Percentiles rank a stretch among this genome's conserved stretches.
These are phyloP conservation scores for rabbit (Oryctolagus cuniculus) DNA, from an alignment of 2,113 vertebrate genomes.

Conservation along the genomic window DNA sequence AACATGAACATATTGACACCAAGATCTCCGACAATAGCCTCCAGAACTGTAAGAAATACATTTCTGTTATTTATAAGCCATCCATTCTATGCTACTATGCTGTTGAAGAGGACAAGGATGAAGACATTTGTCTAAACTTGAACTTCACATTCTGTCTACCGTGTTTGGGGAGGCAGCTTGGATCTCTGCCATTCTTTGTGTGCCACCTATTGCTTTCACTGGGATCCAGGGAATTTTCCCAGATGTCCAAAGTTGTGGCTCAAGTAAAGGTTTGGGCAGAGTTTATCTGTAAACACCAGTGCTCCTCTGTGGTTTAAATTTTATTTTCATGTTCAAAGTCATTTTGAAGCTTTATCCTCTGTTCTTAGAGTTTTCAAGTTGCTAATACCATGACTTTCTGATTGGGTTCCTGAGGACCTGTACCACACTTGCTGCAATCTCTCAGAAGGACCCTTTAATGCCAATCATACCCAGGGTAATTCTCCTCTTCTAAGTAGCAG, in stretches of 20 bases:
- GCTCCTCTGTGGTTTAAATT: background rate
- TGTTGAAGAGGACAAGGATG: background rate
- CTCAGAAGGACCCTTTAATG: constrained; percentile 3
- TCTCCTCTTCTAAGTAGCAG: background rate
- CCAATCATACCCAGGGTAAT: background rate
- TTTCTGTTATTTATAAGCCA: background rate
- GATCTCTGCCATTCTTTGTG: background rate
- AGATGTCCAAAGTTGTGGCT: background rate
- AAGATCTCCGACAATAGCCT: background rate
- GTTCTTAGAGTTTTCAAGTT: background rate
- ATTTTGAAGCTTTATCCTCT: background rate
- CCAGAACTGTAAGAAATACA: background rate
- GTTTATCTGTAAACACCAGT: background rate
- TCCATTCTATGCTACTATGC: background rate
- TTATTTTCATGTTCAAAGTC: background rate
- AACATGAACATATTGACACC: background rate
- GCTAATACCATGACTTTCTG: background rate
- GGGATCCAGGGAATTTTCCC: background rate
- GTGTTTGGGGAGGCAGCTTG: background rate
- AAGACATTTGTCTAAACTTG: background rate
- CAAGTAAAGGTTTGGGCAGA: background rate
- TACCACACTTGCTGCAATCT: background rate
- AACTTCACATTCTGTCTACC: background rate
- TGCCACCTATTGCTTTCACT: background rate
- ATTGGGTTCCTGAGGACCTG: background rate